phyloP scores from a whole-genome alignment of 2,888 invertebrate species.

The Pseudeuparius sepicola region DNA sequence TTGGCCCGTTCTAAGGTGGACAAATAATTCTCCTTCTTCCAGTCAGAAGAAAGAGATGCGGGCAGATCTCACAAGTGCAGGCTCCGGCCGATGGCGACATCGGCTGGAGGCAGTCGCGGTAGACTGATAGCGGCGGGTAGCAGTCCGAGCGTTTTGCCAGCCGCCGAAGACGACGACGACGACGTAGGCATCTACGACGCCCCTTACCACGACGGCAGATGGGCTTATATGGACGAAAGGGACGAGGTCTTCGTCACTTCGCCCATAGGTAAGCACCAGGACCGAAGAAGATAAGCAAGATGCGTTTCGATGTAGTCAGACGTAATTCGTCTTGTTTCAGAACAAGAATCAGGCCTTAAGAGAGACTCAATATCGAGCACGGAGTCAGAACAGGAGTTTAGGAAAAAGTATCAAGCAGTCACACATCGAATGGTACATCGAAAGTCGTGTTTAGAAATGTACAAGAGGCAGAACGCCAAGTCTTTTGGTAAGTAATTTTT shows the following conservation, averaged over 20 bases:
- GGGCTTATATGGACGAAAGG: conserved; percentile 66
- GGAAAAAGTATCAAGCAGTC: conserved; percentile 74
- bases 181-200: conserved; percentile 68
- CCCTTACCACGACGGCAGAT: conserved; percentile 59
- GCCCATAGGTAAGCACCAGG: not conserved
- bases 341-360: conserved; percentile 38
- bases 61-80: conserved; percentile 38
- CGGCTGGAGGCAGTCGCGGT: conserved; percentile 63
- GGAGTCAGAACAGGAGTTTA: conserved; percentile 78
- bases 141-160: conserved; percentile 49
- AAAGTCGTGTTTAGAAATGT: conserved; percentile 83
- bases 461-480: conserved; percentile 71
- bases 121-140: conserved; percentile 55
- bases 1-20: too few relatives aligned
- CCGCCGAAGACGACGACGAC: conserved; percentile 49
- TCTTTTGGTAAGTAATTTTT: conserved; percentile 62
- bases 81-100: conserved; percentile 52
- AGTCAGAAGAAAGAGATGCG: conserved; percentile 66
- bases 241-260: conserved; percentile 54
- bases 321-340: conserved; percentile 20
- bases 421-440: conserved; percentile 85
- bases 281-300: not conserved
- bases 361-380: conserved; percentile 50
- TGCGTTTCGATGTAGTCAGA: not conserved
- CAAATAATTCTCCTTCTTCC: too few relatives aligned